Base-by-base conservation (phyloP, 1,140 invertebrate species). In the Drosophila repletoides region DNA sequence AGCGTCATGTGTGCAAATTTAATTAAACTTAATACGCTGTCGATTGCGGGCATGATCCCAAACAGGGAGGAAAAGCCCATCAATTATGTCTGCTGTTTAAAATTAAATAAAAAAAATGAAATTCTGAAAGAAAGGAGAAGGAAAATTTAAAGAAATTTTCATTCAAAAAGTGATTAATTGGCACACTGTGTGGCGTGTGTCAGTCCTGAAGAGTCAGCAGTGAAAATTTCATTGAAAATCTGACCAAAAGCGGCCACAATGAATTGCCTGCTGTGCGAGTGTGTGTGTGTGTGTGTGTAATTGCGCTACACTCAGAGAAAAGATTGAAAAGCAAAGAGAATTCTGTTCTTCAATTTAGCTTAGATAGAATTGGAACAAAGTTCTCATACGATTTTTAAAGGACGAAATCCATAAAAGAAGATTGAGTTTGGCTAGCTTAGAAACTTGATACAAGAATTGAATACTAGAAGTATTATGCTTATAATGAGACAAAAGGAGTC, bases 1-100 rank as follows among this genome's bases (percentile, higher is more conserved):
- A 12, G 67, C 58, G 61, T 72, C 73, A 69, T 76, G 58, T 72
- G 69, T 34, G 40, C 53, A 64, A 67, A 73, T 84, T 84, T 79
- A 73, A 83, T 83, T 83, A 84, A 83, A 77, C 70, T 84, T 74
- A 77, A 84, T 73, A 53, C 61, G 53, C 31, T 41, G 33, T 51
- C 58, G 60, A 71, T 63, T 21, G 7, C n/a, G 33, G 31, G 17
- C 53, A 52, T 34, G 15, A 15, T 15, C n/a, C 6, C 4, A 24
- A 43, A 51, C 12, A 15, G 10, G 45, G 26, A 17, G 21, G 12
- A 14, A 34, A 28, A 34, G 17, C 12, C 56, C 70, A 74, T 77
- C 64, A 84, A 70, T 71, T 64, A 67, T 71, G 61, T 75, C 60
- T 63, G 72, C 65, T 52, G 31, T 34, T 53, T 72, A 26, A 81